A percentile compares a stretch with the other conserved stretches of the same genome.
Conservation (phyloP, 2,888 invertebrate species). For the Drosophila meridionalis region DNA sequence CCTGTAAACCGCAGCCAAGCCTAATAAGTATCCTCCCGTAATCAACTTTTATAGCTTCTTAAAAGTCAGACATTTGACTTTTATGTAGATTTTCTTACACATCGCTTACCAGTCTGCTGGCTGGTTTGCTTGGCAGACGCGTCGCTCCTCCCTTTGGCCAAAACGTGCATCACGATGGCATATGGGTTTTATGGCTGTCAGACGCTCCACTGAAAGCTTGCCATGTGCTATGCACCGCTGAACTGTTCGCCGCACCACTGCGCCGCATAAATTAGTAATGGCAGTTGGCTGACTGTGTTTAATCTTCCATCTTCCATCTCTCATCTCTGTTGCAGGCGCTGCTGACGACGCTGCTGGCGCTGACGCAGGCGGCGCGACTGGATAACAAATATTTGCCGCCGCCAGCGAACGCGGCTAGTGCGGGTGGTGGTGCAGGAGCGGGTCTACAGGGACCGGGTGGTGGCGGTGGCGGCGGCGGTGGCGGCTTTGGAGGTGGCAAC, state of each 20-base stretch:
- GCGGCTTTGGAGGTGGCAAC: constrained; percentile 73
- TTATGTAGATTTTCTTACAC: constrained; percentile 10
- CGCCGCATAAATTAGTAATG: constrained; percentile 55
- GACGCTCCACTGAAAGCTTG: constrained; percentile 39
- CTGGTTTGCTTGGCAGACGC: not conserved
- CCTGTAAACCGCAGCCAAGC: not conserved
- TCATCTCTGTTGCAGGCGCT: constrained; percentile 84
- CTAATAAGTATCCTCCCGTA: not conserved
- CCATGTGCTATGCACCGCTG: constrained; percentile 29
- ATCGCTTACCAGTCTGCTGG: not conserved
- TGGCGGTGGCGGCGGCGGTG: constrained; percentile 69
- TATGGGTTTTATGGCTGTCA: constrained; percentile 25
- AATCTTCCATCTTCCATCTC: constrained; percentile 81
- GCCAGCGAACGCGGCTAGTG: constrained; percentile 85
- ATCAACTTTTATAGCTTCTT: not conserved
- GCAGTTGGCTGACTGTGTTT: constrained; percentile 19
- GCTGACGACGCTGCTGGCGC: constrained; percentile 80
- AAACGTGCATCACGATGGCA: constrained; percentile 72
- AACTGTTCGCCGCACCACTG: constrained; percentile 34
- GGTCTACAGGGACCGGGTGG: constrained; percentile 81
- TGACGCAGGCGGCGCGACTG: constrained; percentile 85
- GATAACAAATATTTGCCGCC: constrained; percentile 88
- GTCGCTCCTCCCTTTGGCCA: constrained; percentile 3
- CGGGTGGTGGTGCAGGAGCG: constrained; percentile 84
- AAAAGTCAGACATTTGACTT: constrained; percentile 4